Evolutionary conservation across 2,797 vertebrate genomes (phyloP).

Genomic region (Hippocampus kuda): DNA sequence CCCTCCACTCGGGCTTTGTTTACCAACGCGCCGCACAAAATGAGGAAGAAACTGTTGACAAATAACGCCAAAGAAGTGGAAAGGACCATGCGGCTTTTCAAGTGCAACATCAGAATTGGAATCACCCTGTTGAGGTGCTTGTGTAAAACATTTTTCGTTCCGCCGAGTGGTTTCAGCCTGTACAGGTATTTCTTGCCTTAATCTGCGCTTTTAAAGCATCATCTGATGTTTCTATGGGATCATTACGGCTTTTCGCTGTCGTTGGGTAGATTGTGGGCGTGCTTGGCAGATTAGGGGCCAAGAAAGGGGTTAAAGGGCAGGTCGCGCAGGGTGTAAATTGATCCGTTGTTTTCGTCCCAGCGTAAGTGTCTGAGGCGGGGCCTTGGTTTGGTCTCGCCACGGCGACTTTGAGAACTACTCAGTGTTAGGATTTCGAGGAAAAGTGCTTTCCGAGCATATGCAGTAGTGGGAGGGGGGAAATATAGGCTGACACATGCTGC

Average conservation of each 20-base stretch:
- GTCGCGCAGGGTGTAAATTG: slow-evolving; percentile 37
- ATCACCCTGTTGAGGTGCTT: slow-evolving; percentile 7
- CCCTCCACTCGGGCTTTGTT: not conserved
- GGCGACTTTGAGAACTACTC: slow-evolving; percentile 11
- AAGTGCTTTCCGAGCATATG: too few species aligned
- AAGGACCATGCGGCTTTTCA: too few species aligned
- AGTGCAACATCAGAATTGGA: not conserved
- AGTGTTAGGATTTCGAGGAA: slow-evolving; percentile 16
- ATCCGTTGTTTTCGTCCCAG: slow-evolving; percentile 48
- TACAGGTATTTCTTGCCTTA: slow-evolving; percentile 3
- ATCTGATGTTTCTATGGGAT: not conserved
- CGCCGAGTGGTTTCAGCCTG: slow-evolving; percentile 20
- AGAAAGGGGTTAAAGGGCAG: slow-evolving; percentile 13
- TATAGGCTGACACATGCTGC: not conserved
- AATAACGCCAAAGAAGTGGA: not conserved
- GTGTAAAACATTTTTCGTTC: slow-evolving; percentile 9
- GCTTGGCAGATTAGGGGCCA: slow-evolving; percentile 10
- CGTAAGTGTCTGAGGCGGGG: slow-evolving; percentile 19
- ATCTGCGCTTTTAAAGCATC: not conserved
- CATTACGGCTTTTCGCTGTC: not conserved
- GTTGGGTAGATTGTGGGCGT: slow-evolving; percentile 23
- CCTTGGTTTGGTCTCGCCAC: slow-evolving; percentile 29
- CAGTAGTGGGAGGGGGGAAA: too few species aligned
- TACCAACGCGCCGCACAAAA: not conserved
- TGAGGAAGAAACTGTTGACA: not conserved